Evolutionary conservation across 2,113 vertebrate genomes (phyloP).

Genomic region (Pelusios castaneus): DNA sequence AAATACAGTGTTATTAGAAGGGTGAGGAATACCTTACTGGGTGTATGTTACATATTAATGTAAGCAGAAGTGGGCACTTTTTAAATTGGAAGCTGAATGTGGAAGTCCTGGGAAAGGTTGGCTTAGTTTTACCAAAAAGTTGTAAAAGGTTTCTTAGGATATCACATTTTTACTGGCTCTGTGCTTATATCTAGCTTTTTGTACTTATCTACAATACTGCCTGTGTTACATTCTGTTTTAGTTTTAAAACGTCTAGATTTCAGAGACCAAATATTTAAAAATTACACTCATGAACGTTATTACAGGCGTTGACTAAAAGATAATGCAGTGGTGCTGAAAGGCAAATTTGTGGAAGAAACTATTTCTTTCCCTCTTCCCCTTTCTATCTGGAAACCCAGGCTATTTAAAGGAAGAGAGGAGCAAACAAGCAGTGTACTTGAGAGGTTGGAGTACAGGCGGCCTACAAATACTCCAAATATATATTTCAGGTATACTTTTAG

Average conservation of each 20-base stretch:
- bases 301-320: neutral
- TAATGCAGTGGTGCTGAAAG: neutral
- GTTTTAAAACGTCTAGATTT: slow-evolving; percentile 31
- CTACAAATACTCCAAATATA: neutral
- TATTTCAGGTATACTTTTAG: neutral
- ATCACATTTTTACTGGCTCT: neutral
- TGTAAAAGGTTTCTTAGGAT: slow-evolving; percentile 18
- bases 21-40: neutral
- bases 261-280: slow-evolving; percentile 17
- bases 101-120: slow-evolving; percentile 11
- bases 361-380: neutral
- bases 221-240: neutral
- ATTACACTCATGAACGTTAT: neutral
- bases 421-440: neutral
- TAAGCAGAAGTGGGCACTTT: slow-evolving; percentile 14
- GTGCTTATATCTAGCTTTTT: fast-evolving
- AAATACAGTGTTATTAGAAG: neutral
- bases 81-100: neutral
- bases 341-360: neutral
- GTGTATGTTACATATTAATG: neutral
- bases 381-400: neutral
- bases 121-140: slow-evolving; percentile 23
- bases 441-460: neutral
- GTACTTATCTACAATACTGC: neutral
- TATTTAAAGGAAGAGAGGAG: neutral